A percentile compares a stretch with the other conserved stretches of the same genome.
Conservation (phyloP, 2,888 invertebrate species). For the Cerastoderma edule region DNA sequence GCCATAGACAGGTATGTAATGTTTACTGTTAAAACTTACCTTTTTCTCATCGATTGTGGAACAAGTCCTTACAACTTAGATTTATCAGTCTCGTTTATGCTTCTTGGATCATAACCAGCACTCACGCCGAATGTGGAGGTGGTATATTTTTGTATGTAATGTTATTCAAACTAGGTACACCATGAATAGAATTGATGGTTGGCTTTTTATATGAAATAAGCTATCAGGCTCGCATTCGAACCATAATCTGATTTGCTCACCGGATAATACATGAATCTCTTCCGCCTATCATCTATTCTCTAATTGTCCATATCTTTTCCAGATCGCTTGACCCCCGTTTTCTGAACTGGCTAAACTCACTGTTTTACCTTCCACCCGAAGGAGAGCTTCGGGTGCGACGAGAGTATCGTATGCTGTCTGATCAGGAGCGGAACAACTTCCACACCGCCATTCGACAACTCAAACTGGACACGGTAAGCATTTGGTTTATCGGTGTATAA, state of each 20-base stretch:
- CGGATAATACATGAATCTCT: no score
- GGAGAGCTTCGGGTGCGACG: slow-evolving; percentile 68
- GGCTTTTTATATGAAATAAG: no score
- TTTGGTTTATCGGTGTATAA: no score
- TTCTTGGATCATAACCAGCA: no score
- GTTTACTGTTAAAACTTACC: no score
- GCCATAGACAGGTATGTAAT: slow-evolving; percentile 51
- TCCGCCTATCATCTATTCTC: not conserved
- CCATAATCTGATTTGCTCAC: no score
- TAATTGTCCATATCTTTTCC: slow-evolving; percentile 6
- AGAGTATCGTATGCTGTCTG: slow-evolving; percentile 73
- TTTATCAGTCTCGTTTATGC: no score
- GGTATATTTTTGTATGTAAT: not conserved
- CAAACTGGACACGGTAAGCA: slow-evolving; percentile 72
- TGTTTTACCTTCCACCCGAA: slow-evolving; percentile 66
- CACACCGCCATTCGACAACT: slow-evolving; percentile 68
- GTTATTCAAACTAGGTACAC: not conserved
- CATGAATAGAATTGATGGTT: not conserved
- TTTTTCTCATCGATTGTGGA: no score
- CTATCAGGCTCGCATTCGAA: no score
- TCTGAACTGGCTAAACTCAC: slow-evolving; percentile 66
- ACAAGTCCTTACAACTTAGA: no score
- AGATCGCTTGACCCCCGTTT: slow-evolving; percentile 64
- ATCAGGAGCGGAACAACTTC: slow-evolving; percentile 67
- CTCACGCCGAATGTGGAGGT: no score